Percentiles rank a stretch among this genome's conserved stretches.
These are phyloP conservation scores for Drosophila robusta DNA, from an alignment of 2,888 invertebrate genomes.

Conservation along the genomic window DNA sequence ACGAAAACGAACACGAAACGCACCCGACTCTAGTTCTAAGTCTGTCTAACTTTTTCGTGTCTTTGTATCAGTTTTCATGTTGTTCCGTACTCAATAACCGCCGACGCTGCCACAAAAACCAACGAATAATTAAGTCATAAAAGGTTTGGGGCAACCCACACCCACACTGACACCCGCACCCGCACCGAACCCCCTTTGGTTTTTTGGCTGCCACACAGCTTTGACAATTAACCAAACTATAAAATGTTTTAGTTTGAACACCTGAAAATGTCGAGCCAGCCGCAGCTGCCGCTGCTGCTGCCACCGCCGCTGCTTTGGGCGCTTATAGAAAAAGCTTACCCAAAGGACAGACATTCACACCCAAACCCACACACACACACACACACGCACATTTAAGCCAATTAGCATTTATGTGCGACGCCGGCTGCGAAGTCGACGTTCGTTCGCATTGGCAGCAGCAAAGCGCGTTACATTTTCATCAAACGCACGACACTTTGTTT, in stretches of 20 bases:
- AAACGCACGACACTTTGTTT: conserved; percentile 81
- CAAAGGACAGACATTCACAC: too few relatives aligned
- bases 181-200: not conserved
- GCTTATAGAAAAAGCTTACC: conserved; percentile 57
- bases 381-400: conserved; percentile 76
- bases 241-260: conserved; percentile 81
- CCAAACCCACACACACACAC: conserved; percentile 20
- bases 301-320: conserved; percentile 18
- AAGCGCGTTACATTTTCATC: conserved; percentile 81
- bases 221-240: conserved; percentile 79
- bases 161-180: conserved; percentile 3
- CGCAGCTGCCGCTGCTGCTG: conserved; percentile 26
- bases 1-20: not conserved
- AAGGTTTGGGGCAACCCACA: conserved; percentile 52
- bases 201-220: conserved; percentile 55
- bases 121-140: conserved; percentile 79
- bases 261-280: conserved; percentile 55
- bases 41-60: conserved; percentile 1
- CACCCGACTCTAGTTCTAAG: not conserved
- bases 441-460: conserved; percentile 46
- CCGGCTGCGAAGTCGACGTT: conserved; percentile 23
- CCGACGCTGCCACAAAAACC: conserved; percentile 67
- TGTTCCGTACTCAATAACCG: conserved; percentile 47
- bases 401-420: conserved; percentile 79
- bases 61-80: conserved; percentile 16